Conservation (phyloP, 2,888 invertebrate species). For the Aspidapion aeneum region DNA sequence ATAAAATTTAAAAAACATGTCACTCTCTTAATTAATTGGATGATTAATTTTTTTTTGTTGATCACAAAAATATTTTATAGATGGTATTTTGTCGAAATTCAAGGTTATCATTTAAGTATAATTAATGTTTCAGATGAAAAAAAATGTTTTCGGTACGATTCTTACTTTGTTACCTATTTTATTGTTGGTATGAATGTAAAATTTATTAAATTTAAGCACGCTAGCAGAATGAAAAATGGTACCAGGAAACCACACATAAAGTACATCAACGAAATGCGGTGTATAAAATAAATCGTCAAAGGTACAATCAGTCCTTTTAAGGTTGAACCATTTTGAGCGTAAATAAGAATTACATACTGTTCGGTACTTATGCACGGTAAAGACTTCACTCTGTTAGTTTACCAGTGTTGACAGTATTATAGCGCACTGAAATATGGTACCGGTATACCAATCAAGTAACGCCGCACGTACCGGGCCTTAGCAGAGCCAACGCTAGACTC, state of each 20-base stretch:
- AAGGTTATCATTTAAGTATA: not conserved
- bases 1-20: not conserved
- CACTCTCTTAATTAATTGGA: not conserved
- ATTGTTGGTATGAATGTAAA: not conserved
- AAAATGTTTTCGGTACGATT: not conserved
- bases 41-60: not conserved
- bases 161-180: too few species aligned
- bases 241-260: not conserved
- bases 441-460: conserved; percentile 5
- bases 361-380: conserved; percentile 11
- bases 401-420: conserved; percentile 19
- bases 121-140: not conserved
- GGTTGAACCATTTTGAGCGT: not conserved
- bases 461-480: not conserved
- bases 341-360: conserved; percentile 15
- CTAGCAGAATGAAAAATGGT: not conserved
- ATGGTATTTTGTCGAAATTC: not conserved
- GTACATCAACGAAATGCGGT: conserved; percentile 1
- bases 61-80: not conserved
- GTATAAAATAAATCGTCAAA: conserved; percentile 1
- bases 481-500: not conserved
- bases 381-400: conserved; percentile 9
- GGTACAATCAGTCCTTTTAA: not conserved
- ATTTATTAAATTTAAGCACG: not conserved
- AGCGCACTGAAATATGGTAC: conserved; percentile 11